A percentile compares a stretch with the other conserved stretches of the same genome.
phyloP scores from a whole-genome alignment of 2,113 vertebrate genomes.

The Lethenteron camtschaticum region DNA sequence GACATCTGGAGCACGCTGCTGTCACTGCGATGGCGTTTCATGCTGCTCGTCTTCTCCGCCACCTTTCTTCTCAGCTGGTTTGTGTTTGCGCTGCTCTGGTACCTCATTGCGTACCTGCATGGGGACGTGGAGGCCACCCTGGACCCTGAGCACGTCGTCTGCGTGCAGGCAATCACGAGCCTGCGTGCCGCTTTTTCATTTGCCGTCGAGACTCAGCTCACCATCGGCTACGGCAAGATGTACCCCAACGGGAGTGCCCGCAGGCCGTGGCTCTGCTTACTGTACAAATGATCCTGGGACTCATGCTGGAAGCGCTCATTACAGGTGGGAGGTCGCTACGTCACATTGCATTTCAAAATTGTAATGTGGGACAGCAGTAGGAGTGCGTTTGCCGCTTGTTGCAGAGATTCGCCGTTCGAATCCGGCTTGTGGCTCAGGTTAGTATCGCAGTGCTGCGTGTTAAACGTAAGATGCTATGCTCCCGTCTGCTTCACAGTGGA shows the following conservation, averaged over 20 bases:
- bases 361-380: no score
- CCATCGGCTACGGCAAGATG: constrained; percentile 93
- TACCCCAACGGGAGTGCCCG: constrained; percentile 85
- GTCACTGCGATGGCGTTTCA: constrained; percentile 86
- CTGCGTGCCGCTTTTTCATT: constrained; percentile 92
- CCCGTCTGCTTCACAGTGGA: no score
- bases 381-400: no score
- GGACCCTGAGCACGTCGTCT: constrained; percentile 72
- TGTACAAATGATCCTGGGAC: constrained; percentile 83
- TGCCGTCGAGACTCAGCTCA: constrained; percentile 86
- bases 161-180: constrained; percentile 80
- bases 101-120: constrained; percentile 67
- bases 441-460: no score
- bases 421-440: no score
- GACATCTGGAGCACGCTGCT: constrained; percentile 77
- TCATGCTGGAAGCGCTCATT: constrained; percentile 91
- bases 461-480: no score
- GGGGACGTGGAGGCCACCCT: constrained; percentile 55
- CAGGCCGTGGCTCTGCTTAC: constrained; percentile 72
- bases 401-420: no score
- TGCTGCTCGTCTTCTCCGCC: constrained; percentile 65
- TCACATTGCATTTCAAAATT: no score
- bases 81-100: constrained; percentile 85
- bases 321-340: constrained; percentile 39
- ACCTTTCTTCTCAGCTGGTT: constrained; percentile 87